phyloP scores from a whole-genome alignment of 2,888 invertebrate genomes.

The Cabera pusaria region DNA sequence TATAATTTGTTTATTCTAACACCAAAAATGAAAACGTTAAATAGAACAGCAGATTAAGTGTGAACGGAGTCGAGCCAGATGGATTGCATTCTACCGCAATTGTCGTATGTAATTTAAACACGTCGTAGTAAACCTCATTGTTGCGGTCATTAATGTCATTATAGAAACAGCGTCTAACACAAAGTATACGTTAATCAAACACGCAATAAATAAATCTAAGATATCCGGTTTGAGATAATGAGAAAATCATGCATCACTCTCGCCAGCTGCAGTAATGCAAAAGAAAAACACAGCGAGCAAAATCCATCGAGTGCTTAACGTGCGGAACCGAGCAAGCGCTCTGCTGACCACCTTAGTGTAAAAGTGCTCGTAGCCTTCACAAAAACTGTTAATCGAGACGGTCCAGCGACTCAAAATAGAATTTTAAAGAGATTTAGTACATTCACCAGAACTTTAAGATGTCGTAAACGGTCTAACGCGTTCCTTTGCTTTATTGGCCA shows the following conservation, averaged over 20 bases:
- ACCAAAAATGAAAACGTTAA: conserved; percentile 12
- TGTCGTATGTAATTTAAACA: conserved; percentile 27
- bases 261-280: conserved; percentile 18
- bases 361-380: conserved; percentile 46
- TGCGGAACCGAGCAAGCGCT: conserved; percentile 55
- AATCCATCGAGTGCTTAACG: conserved; percentile 41
- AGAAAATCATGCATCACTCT: conserved; percentile 16
- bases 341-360: conserved; percentile 45
- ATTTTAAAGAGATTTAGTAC: conserved; percentile 49
- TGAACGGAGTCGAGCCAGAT: conserved; percentile 13
- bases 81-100: conserved; percentile 19
- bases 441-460: conserved; percentile 48
- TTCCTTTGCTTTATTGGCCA: conserved; percentile 54
- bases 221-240: conserved; percentile 21
- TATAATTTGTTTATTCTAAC: conserved; percentile 30
- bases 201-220: conserved; percentile 14
- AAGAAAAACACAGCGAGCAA: conserved; percentile 30
- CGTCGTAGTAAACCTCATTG: conserved; percentile 27
- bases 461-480: conserved; percentile 55
- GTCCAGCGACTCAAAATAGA: conserved; percentile 65
- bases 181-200: conserved; percentile 19
- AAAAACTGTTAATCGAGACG: conserved; percentile 69
- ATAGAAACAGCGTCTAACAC: conserved; percentile 1
- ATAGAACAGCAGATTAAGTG: conserved; percentile 11
- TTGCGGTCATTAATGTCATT: conserved; percentile 13